Base-by-base conservation (phyloP, 2,113 vertebrate species). In the Neomonachus schauinslandi region DNA sequence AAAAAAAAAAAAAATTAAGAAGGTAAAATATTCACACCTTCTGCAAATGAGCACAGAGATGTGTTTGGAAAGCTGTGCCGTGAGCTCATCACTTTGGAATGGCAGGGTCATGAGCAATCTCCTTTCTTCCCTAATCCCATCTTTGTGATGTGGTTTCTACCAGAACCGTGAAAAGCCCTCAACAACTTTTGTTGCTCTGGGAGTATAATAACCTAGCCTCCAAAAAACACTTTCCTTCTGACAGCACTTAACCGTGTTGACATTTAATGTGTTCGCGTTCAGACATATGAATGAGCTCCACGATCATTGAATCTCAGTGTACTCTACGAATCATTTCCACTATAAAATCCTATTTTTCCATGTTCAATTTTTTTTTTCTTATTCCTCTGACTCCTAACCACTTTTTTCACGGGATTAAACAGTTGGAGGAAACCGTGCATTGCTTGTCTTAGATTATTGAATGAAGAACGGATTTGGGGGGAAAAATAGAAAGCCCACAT, bases 141-240 rank as follows among this genome's bases (percentile, higher is more conserved):
- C 19, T 80, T 51, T 1, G 46, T 28, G 2, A 0, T 8, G 15
- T 85, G 15, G 2, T 53, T 59, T 80, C 39, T 26, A 36, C 36
- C 59, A 59, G 24, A 14, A 39, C 26, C 31, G 4, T 18, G 11
- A 55, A 61, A 61, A 51, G 19, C 3, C 5, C 1, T 36, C 49
- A 36, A 18, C 0, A 0, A 13, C 24, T 12, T 28, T 9, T 65
- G 1, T 55, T 19, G 6, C n/a, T 74, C 42, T 18, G 14, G 11
- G 67, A 53, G 33, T 39, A 19, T 18, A 19, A 36, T 21, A 53
- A n/a, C 7, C 7, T 0, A 7, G 31, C 28, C n/a, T 76, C 13
- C 15, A 14, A 76, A 33, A 53, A 33, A 51, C 42, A 19, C 7
- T 55, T 67, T 22, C 79, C 51, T 74, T 83, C 79, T 26, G 6